These are phyloP conservation scores for Tolypeutes matacus DNA, from an alignment of 2,797 vertebrate genomes.

Conservation along the genomic window DNA sequence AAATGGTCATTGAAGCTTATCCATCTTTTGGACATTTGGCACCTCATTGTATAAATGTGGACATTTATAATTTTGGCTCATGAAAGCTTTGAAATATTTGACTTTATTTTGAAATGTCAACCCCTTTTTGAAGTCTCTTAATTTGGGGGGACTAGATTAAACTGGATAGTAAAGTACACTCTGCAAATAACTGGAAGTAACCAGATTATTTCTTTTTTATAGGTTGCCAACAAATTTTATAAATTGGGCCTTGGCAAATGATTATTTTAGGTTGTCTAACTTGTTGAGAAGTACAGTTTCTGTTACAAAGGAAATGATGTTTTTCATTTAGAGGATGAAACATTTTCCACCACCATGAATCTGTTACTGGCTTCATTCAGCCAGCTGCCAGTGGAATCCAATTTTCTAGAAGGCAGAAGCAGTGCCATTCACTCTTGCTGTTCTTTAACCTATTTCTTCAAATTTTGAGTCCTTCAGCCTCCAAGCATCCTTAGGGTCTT, in stretches of 20 bases:
- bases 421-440: conserved; percentile 77
- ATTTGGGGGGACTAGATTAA: conserved; percentile 46
- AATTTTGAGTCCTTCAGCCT: conserved; percentile 75
- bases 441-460: conserved; percentile 80
- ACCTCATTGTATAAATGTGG: conserved; percentile 62
- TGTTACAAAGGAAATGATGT: conserved; percentile 74
- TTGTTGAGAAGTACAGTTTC: conserved; percentile 81
- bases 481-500: conserved; percentile 73
- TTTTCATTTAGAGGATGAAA: conserved; percentile 81
- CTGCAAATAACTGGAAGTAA: conserved; percentile 72
- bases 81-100: conserved; percentile 72
- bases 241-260: conserved; percentile 68
- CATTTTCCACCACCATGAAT: conserved; percentile 74
- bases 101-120: conserved; percentile 72
- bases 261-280: conserved; percentile 81
- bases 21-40: conserved; percentile 70
- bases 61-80: conserved; percentile 65
- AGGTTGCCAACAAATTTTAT: conserved; percentile 68
- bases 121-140: conserved; percentile 66
- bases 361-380: conserved; percentile 83
- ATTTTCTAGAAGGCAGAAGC: conserved; percentile 81
- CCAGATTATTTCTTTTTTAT: conserved; percentile 78
- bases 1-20: conserved; percentile 72
- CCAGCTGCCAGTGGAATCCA: conserved; percentile 81
- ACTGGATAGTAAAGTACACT: conserved; percentile 65